Evolutionary conservation across 2,888 invertebrate genomes (phyloP), one percentile per base, ranked within the genome.

Genomic region (Macaria notata): DNA sequence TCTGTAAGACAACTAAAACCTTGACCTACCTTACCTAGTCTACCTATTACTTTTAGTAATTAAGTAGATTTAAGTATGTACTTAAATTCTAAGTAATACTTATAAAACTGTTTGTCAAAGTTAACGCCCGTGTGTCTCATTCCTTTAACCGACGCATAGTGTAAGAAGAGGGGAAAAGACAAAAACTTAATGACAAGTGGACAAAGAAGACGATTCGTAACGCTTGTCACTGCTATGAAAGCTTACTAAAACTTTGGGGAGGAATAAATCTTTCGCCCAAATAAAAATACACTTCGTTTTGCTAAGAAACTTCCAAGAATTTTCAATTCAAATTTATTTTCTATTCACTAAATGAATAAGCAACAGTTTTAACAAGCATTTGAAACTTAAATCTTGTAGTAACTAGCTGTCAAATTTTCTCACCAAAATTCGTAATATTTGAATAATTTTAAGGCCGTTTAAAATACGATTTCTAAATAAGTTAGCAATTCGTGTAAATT

Each of bases 101-200:
- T 19, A 19, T 19, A 2, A 19, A 19, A 19, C 19, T 19, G 19
- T 19, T 19, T 19, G 19, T 19, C 19, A 19, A 19, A 19, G 19
- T 19, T 19, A 19, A 19, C 19, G 19, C 19, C 19, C 1, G 19
- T 84, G 62, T 78, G 70, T 69, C 63, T 48, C 54, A 36, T 53
- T 8, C 58, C 64, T 64, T 66, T 79, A 80, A 82, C 77, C 79
- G 73, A 75, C 73, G 74, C 71, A 76, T 72, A 86, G 83, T 80
- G 78, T 76, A 79, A 81, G 81, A 80, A 80, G 78, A 49, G 84
- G 83, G 81, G 77, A 9, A 73, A 79, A 84, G 83, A 89, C 88
- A 87, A 90, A 87, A 90, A 87, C 88, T 88, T 90, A 89, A 90
- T 90, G 90, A 90, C 90, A 88, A 88, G 88, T 88, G 90, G 90